These are phyloP conservation scores for Beaufortia kweichowensis DNA, from an alignment of 2,113 vertebrate species.

Conservation along the genomic window DNA sequence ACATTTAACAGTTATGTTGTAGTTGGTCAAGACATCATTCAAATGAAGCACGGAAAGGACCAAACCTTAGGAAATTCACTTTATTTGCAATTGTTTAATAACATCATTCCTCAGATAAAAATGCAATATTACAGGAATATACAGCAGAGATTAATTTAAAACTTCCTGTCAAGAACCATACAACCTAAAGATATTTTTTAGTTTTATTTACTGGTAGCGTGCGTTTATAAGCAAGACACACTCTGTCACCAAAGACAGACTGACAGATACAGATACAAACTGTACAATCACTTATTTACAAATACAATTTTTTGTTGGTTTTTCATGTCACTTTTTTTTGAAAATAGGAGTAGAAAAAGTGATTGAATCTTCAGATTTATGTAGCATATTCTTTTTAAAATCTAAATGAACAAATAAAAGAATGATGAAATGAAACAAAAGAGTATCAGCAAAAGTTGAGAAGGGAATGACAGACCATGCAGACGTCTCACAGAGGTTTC, in stretches of 20 bases:
- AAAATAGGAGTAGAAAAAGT: conserved; percentile 83
- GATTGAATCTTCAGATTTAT: conserved; percentile 78
- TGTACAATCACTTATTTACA: conserved; percentile 88
- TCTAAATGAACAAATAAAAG: conserved; percentile 72
- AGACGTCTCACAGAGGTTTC: conserved; percentile 58
- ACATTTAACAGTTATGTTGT: too few species aligned
- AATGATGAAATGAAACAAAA: conserved; percentile 53
- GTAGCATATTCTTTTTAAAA: conserved; percentile 73
- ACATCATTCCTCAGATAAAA: conserved; percentile 99
- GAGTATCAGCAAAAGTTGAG: conserved; percentile 48
- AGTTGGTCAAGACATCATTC: too few species aligned
- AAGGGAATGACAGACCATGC: conserved; percentile 63
- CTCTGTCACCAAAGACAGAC: conserved; percentile 88
- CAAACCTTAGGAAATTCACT: conserved; percentile 81
- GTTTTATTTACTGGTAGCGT: conserved; percentile 85
- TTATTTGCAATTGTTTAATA: conserved; percentile 99
- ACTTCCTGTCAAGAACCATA: conserved; percentile 83
- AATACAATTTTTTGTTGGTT: conserved; percentile 75
- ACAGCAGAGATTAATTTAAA: conserved; percentile 89
- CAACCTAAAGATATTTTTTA: conserved; percentile 83
- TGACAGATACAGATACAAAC: conserved; percentile 91
- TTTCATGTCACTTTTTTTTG: conserved; percentile 70
- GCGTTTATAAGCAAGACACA: conserved; percentile 91
- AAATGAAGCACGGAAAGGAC: background rate
- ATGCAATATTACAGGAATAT: conserved; percentile 99